These are phyloP conservation scores for Litoditis marina DNA, from an alignment of 2,888 invertebrate genomes.

Conservation along the genomic window DNA sequence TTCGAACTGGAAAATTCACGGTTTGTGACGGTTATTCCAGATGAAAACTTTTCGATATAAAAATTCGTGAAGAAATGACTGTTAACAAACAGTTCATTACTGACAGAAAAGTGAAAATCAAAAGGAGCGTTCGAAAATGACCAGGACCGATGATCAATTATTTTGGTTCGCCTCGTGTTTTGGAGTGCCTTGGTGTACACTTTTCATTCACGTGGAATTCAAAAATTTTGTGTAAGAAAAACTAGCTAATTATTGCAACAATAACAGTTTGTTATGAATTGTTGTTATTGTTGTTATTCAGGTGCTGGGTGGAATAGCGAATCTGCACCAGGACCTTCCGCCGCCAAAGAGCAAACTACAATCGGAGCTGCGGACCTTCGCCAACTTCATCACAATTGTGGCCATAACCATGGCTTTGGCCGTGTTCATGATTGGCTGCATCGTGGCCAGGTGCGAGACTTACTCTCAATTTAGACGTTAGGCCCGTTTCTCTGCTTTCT, in stretches of 20 bases:
- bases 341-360: conserved; percentile 38
- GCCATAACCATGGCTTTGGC: conserved; percentile 55
- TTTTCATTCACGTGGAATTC: background rate
- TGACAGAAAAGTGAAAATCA: background rate
- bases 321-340: conserved; percentile 39
- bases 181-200: background rate
- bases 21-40: conserved; percentile 20
- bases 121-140: background rate
- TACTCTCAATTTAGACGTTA: background rate
- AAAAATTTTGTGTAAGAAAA: no score
- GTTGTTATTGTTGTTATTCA: conserved; percentile 2
- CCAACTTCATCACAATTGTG: conserved; percentile 49
- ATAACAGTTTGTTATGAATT: background rate
- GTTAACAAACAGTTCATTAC: background rate
- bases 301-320: conserved; percentile 40
- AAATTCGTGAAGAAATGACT: no score
- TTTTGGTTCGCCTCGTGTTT: no score
- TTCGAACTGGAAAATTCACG: conserved; percentile 57
- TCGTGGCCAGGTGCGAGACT: conserved; percentile 43
- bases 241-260: no score
- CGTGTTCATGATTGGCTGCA: conserved; percentile 56
- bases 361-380: conserved; percentile 39
- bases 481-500: no score
- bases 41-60: no score
- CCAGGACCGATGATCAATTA: background rate